These are phyloP conservation scores for Nyctereutes procyonoides DNA, from an alignment of 2,113 vertebrate genomes.

Conservation along the genomic window DNA sequence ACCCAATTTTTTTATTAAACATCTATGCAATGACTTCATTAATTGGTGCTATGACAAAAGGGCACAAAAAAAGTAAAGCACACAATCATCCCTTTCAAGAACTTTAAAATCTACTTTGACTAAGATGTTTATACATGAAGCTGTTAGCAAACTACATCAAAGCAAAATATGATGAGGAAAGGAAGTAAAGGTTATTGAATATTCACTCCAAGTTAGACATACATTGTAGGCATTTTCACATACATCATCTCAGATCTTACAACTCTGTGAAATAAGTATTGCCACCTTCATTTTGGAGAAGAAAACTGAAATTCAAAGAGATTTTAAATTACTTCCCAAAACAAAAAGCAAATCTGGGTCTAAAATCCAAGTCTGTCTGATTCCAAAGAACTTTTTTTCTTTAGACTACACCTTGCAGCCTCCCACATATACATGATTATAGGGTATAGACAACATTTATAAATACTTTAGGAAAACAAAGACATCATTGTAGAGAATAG, in stretches of 20 bases:
- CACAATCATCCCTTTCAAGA: not conserved
- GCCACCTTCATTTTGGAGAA: slow-evolving; percentile 34
- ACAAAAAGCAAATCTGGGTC: not conserved
- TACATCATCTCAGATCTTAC: not conserved
- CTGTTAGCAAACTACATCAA: slow-evolving; percentile 14
- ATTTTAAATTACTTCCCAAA: slow-evolving; percentile 43
- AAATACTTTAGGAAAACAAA: slow-evolving; percentile 51
- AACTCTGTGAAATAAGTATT: not conserved
- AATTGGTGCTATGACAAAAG: not conserved
- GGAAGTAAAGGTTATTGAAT: not conserved
- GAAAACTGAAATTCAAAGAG: slow-evolving; percentile 59
- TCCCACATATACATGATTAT: slow-evolving; percentile 5
- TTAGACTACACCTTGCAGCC: not conserved
- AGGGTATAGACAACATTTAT: slow-evolving; percentile 6
- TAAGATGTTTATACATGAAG: slow-evolving; percentile 16
- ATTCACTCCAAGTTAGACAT: slow-evolving; percentile 4
- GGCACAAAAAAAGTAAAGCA: slow-evolving; percentile 41
- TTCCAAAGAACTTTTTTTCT: not conserved
- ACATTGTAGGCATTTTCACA: slow-evolving; percentile 36
- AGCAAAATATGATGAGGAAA: slow-evolving; percentile 32
- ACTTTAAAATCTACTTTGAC: slow-evolving; percentile 58
- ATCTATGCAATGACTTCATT: slow-evolving; percentile 50
- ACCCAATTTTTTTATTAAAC: slow-evolving; percentile 25
- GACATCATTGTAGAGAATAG: slow-evolving; percentile 30
- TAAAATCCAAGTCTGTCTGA: slow-evolving; percentile 9